Evolutionary conservation across 2,797 vertebrate genomes (phyloP).

Genomic region (Trachurus trachurus): DNA sequence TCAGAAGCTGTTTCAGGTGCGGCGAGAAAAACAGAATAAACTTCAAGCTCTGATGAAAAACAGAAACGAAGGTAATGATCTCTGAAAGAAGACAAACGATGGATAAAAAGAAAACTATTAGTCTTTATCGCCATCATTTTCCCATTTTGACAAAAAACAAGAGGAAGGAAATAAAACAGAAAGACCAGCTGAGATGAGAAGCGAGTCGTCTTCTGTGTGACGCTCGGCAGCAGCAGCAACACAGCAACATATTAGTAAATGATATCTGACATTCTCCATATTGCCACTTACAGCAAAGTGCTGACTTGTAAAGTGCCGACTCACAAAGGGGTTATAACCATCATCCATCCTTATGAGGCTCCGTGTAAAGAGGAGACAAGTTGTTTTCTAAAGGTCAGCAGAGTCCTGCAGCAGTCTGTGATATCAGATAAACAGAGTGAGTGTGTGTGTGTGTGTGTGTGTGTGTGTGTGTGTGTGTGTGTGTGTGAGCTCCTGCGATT

Average conservation of each 20-base stretch:
- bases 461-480: too few relatives aligned
- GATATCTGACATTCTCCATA: conserved; percentile 38
- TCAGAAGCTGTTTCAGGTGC: conserved; percentile 11
- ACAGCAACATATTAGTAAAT: conserved; percentile 13
- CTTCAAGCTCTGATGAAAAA: conserved; percentile 35
- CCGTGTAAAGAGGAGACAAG: conserved; percentile 10
- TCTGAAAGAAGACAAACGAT: conserved; percentile 23
- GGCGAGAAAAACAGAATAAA: conserved; percentile 11
- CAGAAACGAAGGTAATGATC: conserved; percentile 31
- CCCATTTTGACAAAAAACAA: not conserved
- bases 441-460: too few relatives aligned
- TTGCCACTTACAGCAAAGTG: conserved; percentile 55
- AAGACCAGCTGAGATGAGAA: not conserved
- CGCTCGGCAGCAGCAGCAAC: conserved; percentile 12
- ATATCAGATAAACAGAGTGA: not conserved
- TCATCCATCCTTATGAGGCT: conserved; percentile 56
- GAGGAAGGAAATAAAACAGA: conserved; percentile 9
- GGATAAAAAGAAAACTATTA: not conserved
- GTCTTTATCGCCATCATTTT: not conserved
- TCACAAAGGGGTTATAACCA: conserved; percentile 15
- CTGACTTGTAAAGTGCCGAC: conserved; percentile 19
- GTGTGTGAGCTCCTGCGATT: not conserved
- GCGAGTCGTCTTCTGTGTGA: not conserved
- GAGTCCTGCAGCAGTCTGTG: conserved; percentile 13
- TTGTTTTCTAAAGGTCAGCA: conserved; percentile 57